A percentile compares a stretch with the other conserved stretches of the same genome.
Conservation (phyloP, 1,140 invertebrate genomes). For the Oryzaephilus surinamensis region DNA sequence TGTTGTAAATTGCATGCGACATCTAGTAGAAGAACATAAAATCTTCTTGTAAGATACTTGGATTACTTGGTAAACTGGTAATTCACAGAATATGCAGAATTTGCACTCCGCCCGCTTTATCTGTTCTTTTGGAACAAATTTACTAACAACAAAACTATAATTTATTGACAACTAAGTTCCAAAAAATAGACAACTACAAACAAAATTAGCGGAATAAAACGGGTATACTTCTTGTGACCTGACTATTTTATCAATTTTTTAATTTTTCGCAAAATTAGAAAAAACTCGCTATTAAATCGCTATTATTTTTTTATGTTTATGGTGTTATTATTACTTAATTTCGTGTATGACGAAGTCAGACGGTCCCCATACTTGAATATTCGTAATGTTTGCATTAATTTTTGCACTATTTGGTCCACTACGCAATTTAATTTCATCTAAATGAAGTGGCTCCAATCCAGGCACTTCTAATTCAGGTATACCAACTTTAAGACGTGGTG, state of each 20-base stretch:
- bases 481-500: conserved; percentile 47
- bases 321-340: conserved; percentile 20
- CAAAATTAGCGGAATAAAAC: no score
- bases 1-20: background rate
- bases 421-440: conserved; percentile 40
- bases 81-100: no score
- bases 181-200: no score
- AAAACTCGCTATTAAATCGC: conserved; percentile 2
- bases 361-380: conserved; percentile 29
- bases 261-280: conserved; percentile 6
- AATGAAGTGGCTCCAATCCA: conserved; percentile 48
- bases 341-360: conserved; percentile 26
- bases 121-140: no score
- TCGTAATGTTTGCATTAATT: conserved; percentile 31
- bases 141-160: no score
- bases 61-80: no score
- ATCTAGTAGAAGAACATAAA: background rate
- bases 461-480: conserved; percentile 58
- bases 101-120: no score
- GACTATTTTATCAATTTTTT: no score
- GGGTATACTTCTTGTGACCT: no score
- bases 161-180: no score
- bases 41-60: no score
- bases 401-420: conserved; percentile 24
- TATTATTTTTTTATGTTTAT: background rate